A percentile compares a stretch with the other conserved stretches of the same genome.
Conservation (phyloP, 2,888 invertebrate genomes). For the Luperina nickerlii region DNA sequence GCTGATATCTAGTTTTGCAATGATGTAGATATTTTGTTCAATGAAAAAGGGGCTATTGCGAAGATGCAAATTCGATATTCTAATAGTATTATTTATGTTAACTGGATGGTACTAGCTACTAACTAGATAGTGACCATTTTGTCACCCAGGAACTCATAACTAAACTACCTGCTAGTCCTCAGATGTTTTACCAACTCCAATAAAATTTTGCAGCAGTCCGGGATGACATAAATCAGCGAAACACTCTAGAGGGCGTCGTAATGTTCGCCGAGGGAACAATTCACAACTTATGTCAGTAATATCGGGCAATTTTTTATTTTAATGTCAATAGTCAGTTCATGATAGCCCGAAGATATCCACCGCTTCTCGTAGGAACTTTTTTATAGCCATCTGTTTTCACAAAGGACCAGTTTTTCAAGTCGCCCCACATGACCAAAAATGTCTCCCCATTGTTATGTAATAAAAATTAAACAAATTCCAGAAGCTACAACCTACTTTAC, state of each 20-base stretch:
- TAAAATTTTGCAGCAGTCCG: slow-evolving; percentile 30
- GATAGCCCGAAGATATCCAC: slow-evolving; percentile 9
- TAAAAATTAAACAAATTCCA: slow-evolving; percentile 7
- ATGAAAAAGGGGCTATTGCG: neutral
- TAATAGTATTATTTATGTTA: neutral
- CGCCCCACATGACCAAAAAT: neutral
- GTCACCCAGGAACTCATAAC: slow-evolving; percentile 1
- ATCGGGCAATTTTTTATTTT: slow-evolving; percentile 31
- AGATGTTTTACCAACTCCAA: slow-evolving; percentile 28
- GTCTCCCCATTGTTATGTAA: neutral
- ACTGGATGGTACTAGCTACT: no score
- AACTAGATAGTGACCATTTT: neutral
- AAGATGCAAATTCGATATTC: neutral
- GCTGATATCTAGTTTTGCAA: neutral
- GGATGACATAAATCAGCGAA: slow-evolving; percentile 55
- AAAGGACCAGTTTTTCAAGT: neutral
- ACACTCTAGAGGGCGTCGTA: slow-evolving; percentile 51
- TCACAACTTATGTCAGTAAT: slow-evolving; percentile 56
- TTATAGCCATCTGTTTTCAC: neutral
- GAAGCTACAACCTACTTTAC: slow-evolving; percentile 7
- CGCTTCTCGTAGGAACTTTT: neutral
- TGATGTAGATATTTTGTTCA: neutral
- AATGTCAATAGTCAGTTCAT: slow-evolving; percentile 34
- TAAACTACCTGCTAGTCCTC: neutral
- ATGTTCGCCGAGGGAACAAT: slow-evolving; percentile 47